Evolutionary conservation across 2,797 vertebrate genomes (phyloP), one percentile per base, ranked within the genome.

Genomic region (Poliocrania exsul): DNA sequence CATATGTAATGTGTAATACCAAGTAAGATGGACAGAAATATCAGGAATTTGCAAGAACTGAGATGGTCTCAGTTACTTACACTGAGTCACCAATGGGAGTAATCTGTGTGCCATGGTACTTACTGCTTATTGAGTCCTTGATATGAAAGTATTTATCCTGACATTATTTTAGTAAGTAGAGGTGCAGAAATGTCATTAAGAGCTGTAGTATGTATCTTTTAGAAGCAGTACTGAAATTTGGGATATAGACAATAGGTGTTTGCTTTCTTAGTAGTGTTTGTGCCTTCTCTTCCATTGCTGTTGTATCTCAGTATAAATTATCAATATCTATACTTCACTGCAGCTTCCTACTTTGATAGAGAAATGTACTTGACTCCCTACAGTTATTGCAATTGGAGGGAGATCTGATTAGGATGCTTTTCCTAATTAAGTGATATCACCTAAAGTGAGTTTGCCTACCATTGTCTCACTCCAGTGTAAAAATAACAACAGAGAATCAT

Each of bases 381-480:
- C 98, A 97, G 97, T 97, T 97, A 97, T 91, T 98, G 96, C 97
- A 98, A 77, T 97, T 97, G 97, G 96, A 98, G 96, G 97, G 95
- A 96, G 96, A 97, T 97, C 97, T 98, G 98, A 98, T 98, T 98
- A 98, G 96, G 96, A 97, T 98, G 97, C 96, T 98, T 98, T 97
- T 97, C 97, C 97, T 98, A 98, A 98, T 98, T 98, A 98, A 98
- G 97, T 98, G 97, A 98, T 97, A 98, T 94, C 97, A 93, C 97
- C 97, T 97, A 98, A 97, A 97, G 96, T 97, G 98, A 97, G 87
- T 97, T 97, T 97, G 95, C 96, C 97, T 95, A 94, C 96, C 95
- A 97, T 97, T 98, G 97, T 97, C 96, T 97, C 97, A 97, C 95
- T 94, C 90, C 51, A 56, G 93, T 96, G 74, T 90, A 97, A 98